Conservation (phyloP, 1,140 invertebrate genomes). For the Colletes gigas region DNA sequence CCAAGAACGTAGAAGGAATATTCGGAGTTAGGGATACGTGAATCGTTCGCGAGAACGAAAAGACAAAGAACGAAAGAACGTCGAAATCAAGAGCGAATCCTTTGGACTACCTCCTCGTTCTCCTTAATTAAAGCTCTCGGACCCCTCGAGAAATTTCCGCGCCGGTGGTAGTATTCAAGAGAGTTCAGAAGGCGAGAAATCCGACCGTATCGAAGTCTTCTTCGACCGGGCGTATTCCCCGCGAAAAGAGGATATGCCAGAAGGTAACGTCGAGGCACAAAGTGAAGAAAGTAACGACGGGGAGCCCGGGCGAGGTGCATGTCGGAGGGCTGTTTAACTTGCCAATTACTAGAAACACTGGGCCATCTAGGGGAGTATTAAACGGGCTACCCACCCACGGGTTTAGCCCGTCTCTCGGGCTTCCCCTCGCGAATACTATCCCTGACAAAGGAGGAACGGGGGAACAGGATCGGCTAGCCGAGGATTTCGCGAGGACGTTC, state of each 20-base stretch:
- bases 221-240: background rate
- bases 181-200: constrained; percentile 18
- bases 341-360: constrained; percentile 72
- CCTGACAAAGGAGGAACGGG: background rate
- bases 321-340: constrained; percentile 67
- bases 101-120: constrained; percentile 25
- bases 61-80: too few relatives aligned
- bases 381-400: constrained; percentile 32
- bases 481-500: constrained; percentile 13
- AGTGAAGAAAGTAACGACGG: background rate
- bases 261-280: constrained; percentile 15
- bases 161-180: background rate
- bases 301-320: constrained; percentile 37
- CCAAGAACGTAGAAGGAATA: too few relatives aligned
- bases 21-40: too few relatives aligned
- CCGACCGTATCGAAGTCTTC: background rate
- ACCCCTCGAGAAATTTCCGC: constrained; percentile 24
- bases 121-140: constrained; percentile 65
- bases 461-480: background rate
- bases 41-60: too few relatives aligned
- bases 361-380: constrained; percentile 61
- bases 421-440: constrained; percentile 13
- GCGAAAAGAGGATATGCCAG: constrained; percentile 10
- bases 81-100: too few relatives aligned
- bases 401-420: constrained; percentile 19